Conservation (phyloP, 2,113 vertebrate genomes). For the Meleagris gallopavo region DNA sequence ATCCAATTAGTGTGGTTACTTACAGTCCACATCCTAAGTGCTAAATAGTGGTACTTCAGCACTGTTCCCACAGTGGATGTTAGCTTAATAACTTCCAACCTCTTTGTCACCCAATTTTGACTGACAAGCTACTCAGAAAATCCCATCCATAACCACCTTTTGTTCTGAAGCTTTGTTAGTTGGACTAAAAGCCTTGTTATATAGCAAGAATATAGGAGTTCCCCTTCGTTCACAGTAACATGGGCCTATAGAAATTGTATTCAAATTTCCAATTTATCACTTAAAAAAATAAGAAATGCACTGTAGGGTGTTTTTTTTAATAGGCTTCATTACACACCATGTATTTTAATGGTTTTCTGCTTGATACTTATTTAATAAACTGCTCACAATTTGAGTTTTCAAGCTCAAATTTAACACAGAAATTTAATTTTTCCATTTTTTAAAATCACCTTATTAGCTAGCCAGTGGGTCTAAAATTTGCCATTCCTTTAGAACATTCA, state of each 20-base stretch:
- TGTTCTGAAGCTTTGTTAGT: neutral
- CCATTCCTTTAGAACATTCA: neutral
- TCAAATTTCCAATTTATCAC: neutral
- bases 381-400: neutral
- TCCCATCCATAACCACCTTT: too few species aligned
- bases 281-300: neutral
- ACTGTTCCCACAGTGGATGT: neutral
- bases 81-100: neutral
- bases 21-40: neutral
- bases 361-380: neutral
- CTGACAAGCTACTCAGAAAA: neutral
- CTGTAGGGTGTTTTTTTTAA: neutral
- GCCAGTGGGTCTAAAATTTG: neutral
- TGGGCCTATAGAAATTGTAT: neutral
- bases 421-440: neutral
- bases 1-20: neutral
- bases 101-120: neutral
- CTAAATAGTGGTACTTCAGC: neutral
- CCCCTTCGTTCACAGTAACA: neutral
- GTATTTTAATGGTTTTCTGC: neutral
- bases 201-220: neutral
- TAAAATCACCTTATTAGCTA: neutral
- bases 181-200: neutral
- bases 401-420: neutral
- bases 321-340: neutral